Base-by-base conservation (phyloP, 2,113 vertebrate genomes). In the Chamaea fasciata region DNA sequence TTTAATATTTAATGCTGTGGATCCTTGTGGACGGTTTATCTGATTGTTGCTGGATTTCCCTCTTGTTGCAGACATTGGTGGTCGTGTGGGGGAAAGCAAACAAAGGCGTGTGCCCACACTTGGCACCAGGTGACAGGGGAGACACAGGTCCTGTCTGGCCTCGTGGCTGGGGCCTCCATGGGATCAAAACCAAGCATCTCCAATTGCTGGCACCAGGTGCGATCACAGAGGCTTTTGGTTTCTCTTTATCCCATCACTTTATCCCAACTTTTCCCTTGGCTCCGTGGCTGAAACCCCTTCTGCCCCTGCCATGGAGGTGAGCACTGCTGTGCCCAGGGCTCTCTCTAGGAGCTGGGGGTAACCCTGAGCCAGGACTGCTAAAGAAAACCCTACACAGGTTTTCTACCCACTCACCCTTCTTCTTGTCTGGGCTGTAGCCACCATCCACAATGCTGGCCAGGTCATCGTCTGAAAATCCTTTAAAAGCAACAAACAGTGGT, bases 361-460 rank as follows among this genome's bases (percentile, higher is more conserved):
- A 46, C 10, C 37, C 62, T 0, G 0, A 76, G 53, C 26, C 4
- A 6, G 1, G 3, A 13, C 35, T 7, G 41, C 22, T 6, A 33
- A 41, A 53, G 59, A 21, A 19, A 74, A 37, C 5, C 0, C 0
- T 0, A 18, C 1, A 0, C 0, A 44, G 42, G 33, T 74, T 28
- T n/a, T n/a, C n/a, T n/a, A n/a, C 23, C 8, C 4, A 0, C 92
- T 92, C 30, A 96, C 99, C 99, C 98, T 98, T 99, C 86, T 98
- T 98, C 91, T 98, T 98, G 88, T 99, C 99, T 0, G 99, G 99
- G 41, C 97, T 98, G 96, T 99, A 99, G 41, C 91, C 82, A 0
- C 97, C 98, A 0, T 97, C 92, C 15, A 97, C 5, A 2, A 99
- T 37, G 15, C 96, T 82, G 1, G 28, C 7, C 56, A 99, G 97